These are phyloP conservation scores for Drosophila mimica DNA, from an alignment of 2,888 invertebrate species.

Conservation along the genomic window DNA sequence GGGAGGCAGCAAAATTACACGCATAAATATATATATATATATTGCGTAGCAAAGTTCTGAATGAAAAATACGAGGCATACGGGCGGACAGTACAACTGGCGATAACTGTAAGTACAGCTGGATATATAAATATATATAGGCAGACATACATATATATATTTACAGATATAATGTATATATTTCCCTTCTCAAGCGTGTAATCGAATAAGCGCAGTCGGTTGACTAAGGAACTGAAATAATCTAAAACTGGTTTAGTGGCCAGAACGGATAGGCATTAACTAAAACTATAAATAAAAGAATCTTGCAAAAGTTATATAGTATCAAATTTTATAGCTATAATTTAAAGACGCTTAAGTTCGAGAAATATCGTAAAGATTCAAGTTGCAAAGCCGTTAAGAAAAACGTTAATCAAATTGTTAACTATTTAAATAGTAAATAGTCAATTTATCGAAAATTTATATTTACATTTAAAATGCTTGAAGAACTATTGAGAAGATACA, in stretches of 20 bases:
- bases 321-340: not conserved
- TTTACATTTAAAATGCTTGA: not conserved
- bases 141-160: not conserved
- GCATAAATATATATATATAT: slow-evolving; percentile 58
- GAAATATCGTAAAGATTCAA: not conserved
- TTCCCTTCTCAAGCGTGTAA: slow-evolving; percentile 3
- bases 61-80: slow-evolving; percentile 61
- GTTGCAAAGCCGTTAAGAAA: not conserved
- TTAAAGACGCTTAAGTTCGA: not conserved
- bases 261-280: slow-evolving; percentile 4
- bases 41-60: slow-evolving; percentile 78
- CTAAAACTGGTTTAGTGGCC: slow-evolving; percentile 42
- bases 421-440: not conserved
- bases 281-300: slow-evolving; percentile 4
- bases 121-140: slow-evolving; percentile 11
- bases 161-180: not conserved
- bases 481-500: not conserved
- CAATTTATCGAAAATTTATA: not conserved
- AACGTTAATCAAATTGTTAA: not conserved
- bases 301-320: not conserved
- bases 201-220: slow-evolving; percentile 31
- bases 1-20: slow-evolving; percentile 63
- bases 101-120: slow-evolving; percentile 73
- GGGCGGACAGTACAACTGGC: slow-evolving; percentile 54
- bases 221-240: slow-evolving; percentile 16